Conservation (phyloP, 2,888 invertebrate genomes). For the Operophtera brumata region DNA sequence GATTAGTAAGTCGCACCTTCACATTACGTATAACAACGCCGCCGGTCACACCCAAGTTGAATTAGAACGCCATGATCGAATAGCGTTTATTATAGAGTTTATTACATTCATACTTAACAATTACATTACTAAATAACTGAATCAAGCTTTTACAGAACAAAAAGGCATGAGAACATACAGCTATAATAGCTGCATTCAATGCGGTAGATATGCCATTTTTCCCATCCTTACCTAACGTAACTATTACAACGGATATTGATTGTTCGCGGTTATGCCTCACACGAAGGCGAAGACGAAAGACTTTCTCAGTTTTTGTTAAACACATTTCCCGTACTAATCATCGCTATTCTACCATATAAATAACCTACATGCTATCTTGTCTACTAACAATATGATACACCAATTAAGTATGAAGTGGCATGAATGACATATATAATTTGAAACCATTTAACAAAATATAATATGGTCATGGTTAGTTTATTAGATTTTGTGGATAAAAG, state of each 20-base stretch:
- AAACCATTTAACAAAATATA: constrained; percentile 21
- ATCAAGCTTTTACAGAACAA: constrained; percentile 53
- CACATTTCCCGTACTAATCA: constrained; percentile 36
- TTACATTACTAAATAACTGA: constrained; percentile 25
- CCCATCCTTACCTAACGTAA: constrained; percentile 66
- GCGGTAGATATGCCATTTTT: constrained; percentile 56
- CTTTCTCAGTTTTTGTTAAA: constrained; percentile 59
- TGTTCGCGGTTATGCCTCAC: constrained; percentile 61
- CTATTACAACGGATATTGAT: constrained; percentile 73
- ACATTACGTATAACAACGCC: too few relatives aligned
- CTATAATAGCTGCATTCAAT: constrained; percentile 56
- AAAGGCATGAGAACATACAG: constrained; percentile 57
- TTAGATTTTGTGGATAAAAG: constrained; percentile 30
- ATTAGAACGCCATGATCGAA: constrained; percentile 8
- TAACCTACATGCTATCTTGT: background rate
- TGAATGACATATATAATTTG: constrained; percentile 19
- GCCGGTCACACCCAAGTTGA: constrained; percentile 8
- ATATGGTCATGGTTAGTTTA: constrained; percentile 38
- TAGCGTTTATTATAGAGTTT: constrained; percentile 11
- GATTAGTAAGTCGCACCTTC: background rate
- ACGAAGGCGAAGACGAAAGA: constrained; percentile 52
- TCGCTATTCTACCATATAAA: constrained; percentile 11
- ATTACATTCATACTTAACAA: constrained; percentile 14
- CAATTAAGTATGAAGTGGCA: constrained; percentile 12
- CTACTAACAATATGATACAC: background rate